A percentile compares a stretch with the other conserved stretches of the same genome.
Conservation (phyloP, 2,888 invertebrate genomes). For the Ophonus ardosiacus region DNA sequence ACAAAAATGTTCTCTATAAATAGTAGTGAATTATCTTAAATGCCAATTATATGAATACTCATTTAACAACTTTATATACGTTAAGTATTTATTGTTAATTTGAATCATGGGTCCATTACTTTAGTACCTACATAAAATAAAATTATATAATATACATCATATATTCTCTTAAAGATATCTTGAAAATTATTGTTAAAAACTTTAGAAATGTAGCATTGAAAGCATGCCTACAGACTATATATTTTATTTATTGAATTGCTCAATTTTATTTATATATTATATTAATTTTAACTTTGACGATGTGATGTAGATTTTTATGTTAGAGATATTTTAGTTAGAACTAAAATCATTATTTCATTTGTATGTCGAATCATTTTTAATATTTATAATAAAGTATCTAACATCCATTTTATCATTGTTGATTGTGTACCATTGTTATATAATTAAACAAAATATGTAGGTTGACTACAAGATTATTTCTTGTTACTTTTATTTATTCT, state of each 20-base stretch:
- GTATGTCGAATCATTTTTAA: constrained; percentile 30
- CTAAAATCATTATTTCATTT: constrained; percentile 30
- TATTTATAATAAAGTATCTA: constrained; percentile 40
- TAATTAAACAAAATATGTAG: background rate
- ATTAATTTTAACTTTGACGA: constrained; percentile 27
- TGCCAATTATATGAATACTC: constrained; percentile 51
- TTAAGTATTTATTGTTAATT: constrained; percentile 46
- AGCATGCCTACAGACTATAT: constrained; percentile 45
- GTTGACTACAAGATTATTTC: constrained; percentile 22
- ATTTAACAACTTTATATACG: constrained; percentile 36
- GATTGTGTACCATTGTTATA: constrained; percentile 32
- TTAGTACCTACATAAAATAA: constrained; percentile 67
- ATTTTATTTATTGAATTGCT: constrained; percentile 58
- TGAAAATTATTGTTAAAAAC: constrained; percentile 53
- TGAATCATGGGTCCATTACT: constrained; percentile 66
- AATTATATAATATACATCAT: constrained; percentile 65
- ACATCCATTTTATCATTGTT: constrained; percentile 7
- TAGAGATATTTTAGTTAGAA: constrained; percentile 30
- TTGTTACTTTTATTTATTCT: constrained; percentile 10
- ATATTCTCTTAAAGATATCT: constrained; percentile 62
- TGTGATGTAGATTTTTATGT: constrained; percentile 31
- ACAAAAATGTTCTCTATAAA: constrained; percentile 39
- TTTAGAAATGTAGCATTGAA: constrained; percentile 35
- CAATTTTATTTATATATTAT: constrained; percentile 54
- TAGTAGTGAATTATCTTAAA: constrained; percentile 29